Conservation (phyloP, 2,113 vertebrate genomes). For the Xenus cinereus region DNA sequence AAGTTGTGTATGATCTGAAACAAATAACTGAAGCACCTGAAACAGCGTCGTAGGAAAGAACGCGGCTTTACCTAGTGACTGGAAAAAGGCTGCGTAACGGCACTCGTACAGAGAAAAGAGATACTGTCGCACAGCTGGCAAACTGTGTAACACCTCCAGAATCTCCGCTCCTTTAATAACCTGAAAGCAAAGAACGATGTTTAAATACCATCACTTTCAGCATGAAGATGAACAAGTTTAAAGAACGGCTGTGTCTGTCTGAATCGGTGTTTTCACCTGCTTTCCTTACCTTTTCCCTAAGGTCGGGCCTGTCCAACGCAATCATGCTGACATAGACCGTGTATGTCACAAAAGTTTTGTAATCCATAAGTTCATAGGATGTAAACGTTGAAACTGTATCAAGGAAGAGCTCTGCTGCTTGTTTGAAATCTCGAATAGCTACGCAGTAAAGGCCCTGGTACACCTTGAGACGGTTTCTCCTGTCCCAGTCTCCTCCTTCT, state of each 20-base stretch:
- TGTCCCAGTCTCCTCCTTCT: constrained; percentile 98
- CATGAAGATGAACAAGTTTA: neutral
- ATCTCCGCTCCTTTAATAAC: constrained; percentile 99
- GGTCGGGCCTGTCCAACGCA: constrained; percentile 93
- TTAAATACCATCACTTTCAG: neutral
- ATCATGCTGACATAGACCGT: constrained; percentile 99
- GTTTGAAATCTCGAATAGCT: constrained; percentile 95
- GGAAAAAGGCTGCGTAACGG: constrained; percentile 93
- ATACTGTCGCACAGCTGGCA: constrained; percentile 91
- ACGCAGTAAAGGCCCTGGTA: constrained; percentile 98
- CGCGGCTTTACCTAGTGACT: constrained; percentile 86
- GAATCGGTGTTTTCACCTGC: neutral
- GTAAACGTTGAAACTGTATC: constrained; percentile 98
- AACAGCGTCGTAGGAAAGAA: neutral
- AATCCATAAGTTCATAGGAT: constrained; percentile 99
- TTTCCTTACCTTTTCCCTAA: constrained; percentile 90
- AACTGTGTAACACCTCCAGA: constrained; percentile 93
- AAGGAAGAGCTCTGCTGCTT: constrained; percentile 96
- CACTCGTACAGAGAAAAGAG: constrained; percentile 98
- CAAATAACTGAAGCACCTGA: neutral
- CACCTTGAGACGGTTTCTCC: constrained; percentile 95
- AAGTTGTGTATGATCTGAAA: neutral
- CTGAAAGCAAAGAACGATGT: constrained; percentile 54
- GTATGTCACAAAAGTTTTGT: constrained; percentile 98
- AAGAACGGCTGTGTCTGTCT: neutral